Conservation (phyloP, 2,797 vertebrate species). For the Lacerta agilis region DNA sequence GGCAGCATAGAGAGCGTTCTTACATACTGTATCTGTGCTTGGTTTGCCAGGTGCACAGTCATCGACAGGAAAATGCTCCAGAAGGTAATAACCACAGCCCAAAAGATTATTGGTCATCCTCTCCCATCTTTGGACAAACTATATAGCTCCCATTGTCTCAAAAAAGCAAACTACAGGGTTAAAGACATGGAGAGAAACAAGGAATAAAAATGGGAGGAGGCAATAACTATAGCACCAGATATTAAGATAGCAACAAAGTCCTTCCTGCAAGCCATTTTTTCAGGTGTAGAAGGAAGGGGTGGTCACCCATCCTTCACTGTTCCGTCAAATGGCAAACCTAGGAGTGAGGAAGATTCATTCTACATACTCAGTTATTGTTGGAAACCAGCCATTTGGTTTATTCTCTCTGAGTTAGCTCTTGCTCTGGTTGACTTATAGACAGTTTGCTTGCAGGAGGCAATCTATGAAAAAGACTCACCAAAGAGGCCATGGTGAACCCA, state of each 20-base stretch:
- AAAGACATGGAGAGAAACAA: background rate
- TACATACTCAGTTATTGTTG: background rate
- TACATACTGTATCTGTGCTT: too few species aligned
- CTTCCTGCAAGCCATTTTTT: background rate
- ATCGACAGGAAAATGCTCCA: too few species aligned
- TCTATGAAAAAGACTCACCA: conserved; percentile 81
- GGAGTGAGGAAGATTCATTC: background rate
- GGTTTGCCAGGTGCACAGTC: too few species aligned
- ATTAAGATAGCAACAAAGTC: too few species aligned
- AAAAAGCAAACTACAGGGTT: too few species aligned
- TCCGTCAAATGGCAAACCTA: background rate
- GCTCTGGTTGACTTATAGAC: background rate
- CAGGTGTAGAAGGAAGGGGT: background rate
- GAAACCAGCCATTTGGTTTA: background rate
- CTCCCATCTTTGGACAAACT: too few species aligned
- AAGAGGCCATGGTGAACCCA: conserved; percentile 96
- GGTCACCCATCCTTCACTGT: background rate
- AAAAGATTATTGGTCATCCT: too few species aligned
- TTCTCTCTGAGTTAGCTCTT: background rate
- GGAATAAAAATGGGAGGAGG: background rate
- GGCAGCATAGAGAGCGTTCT: too few species aligned
- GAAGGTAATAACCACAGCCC: too few species aligned
- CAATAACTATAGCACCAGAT: too few species aligned
- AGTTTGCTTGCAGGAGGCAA: background rate
- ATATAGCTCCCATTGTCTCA: too few species aligned